A percentile compares a stretch with the other conserved stretches of the same genome.
Conservation (phyloP, 2,888 invertebrate species). For the Abrostola triplasia region DNA sequence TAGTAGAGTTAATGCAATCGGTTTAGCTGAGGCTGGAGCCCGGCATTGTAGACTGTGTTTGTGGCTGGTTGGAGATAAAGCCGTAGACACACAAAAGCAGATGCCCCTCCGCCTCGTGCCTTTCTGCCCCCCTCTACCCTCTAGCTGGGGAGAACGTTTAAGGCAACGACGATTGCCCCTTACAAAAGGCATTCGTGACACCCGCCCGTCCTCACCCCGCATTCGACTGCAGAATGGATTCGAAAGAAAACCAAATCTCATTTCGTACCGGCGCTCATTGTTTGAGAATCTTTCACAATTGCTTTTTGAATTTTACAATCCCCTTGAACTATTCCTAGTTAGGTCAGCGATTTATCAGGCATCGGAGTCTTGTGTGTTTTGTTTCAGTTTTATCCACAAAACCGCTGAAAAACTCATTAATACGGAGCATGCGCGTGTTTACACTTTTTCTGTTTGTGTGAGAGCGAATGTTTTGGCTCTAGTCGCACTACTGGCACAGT, state of each 20-base stretch:
- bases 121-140: constrained; percentile 55
- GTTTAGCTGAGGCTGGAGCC: constrained; percentile 64
- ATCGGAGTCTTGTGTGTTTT: constrained; percentile 18
- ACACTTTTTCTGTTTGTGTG: constrained; percentile 16
- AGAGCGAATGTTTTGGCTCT: constrained; percentile 18
- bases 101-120: constrained; percentile 63
- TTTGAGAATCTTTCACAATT: constrained; percentile 79
- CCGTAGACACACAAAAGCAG: constrained; percentile 75
- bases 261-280: constrained; percentile 76
- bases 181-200: constrained; percentile 72
- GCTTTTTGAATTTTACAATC: constrained; percentile 78
- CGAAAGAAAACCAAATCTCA: constrained; percentile 82
- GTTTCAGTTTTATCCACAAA: constrained; percentile 32
- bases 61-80: constrained; percentile 76
- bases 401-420: constrained; percentile 28
- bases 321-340: constrained; percentile 63
- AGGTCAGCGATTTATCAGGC: constrained; percentile 50
- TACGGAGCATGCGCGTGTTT: constrained; percentile 13
- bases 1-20: constrained; percentile 75
- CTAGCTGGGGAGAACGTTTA: constrained; percentile 72
- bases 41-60: constrained; percentile 66
- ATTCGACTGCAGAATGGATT: constrained; percentile 73
- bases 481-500: constrained; percentile 10
- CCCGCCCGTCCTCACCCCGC: constrained; percentile 56
- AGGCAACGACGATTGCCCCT: constrained; percentile 81